Base-by-base conservation (phyloP, 2,888 invertebrate genomes). In the Charanyca ferruginea region DNA sequence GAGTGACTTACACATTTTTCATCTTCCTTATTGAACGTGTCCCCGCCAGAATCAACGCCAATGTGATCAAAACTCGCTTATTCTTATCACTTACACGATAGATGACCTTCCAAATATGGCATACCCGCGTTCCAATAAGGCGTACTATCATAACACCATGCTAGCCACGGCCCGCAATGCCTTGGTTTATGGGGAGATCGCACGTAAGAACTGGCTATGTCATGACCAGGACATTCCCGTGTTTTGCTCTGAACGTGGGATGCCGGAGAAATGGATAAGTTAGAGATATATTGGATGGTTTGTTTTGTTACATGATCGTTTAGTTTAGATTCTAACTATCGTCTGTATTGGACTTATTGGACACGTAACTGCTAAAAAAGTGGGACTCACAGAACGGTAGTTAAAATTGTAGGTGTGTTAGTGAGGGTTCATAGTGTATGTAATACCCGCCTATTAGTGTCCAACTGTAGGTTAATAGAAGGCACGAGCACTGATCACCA, bases 91-190 rank as follows among this genome's bases (percentile, higher is more conserved):
- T 81, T 77, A 64, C 16, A 47, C 72, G 74, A 45, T 13, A 52
- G 0, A 25, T n/a, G 2, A 16, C 53, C 51, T 62, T 66, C 79
- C 77, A 82, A 83, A 82, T 82, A 79, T 35, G 77, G 73, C 32
- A 57, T 65, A 54, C 71, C 66, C 47, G 59, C 63, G 75, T 59
- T 84, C 87, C 66, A 85, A 86, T 85, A 89, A 75, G 88, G 87
- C 66, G 68, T 77, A 73, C 83, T 84, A 87, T 89, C 89, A 88
- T 89, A 89, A 85, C 80, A 77, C 80, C 79, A 79, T 81, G 83
- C 66, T 32, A 49, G 51, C 63, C 48, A 82, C 78, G 80, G 75
- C 60, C 60, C 28, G 70, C 61, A 65, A 78, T 79, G 58, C 73
- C 63, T 73, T 69, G 55, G 49, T 65, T 74, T 75, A 80, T 78